Base-by-base conservation (phyloP, 1,140 invertebrate species). In the Drosophila pallidifrons region DNA sequence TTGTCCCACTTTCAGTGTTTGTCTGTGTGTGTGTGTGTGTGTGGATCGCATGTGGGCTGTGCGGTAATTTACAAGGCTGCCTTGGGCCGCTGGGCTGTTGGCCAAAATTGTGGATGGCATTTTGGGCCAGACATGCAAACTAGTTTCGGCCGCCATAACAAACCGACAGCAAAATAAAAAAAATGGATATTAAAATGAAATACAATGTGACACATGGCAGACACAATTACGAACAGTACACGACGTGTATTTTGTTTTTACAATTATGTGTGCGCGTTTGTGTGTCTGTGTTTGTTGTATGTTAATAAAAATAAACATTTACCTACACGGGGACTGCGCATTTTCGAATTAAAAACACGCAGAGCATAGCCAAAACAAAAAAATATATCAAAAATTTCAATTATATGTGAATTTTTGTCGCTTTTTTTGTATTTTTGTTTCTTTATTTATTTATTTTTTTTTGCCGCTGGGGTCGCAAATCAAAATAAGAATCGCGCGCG, bases 231-330 rank as follows among this genome's bases (percentile, higher is more conserved):
- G 45, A 67, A 51, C 41, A 43, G 38, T 59, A 59, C 38, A 67
- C 35, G 47, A 70, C 75, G 65, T 65, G 49, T 69, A 83, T 64
- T 71, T 43, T 66, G 43, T 61, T 52, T 68, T 35, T 73, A 71
- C 76, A 82, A 87, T 85, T 83, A 76, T 85, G 57, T 25, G 20
- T 65, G 57, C 4, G 20, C 3, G 20, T 25, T 3, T 70, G 57
- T 74, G 51, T 59, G 28, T 7, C 8, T 3, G 35, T 38, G 30
- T 7, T 32, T 32, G 30, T 32, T 32, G 30, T 67, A 41, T 81
- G 63, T 70, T 60, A 81, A 77, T 82, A 63, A 75, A 85, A 86
- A 87, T 82, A 87, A 87, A 86, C 64, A 77, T 76, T 77, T 77
- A 63, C 55, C 70, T 52, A 68, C 64, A 60, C 70, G n/a, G n/a